Conservation (phyloP, 2,888 invertebrate genomes). For the Meandrusa payeni region DNA sequence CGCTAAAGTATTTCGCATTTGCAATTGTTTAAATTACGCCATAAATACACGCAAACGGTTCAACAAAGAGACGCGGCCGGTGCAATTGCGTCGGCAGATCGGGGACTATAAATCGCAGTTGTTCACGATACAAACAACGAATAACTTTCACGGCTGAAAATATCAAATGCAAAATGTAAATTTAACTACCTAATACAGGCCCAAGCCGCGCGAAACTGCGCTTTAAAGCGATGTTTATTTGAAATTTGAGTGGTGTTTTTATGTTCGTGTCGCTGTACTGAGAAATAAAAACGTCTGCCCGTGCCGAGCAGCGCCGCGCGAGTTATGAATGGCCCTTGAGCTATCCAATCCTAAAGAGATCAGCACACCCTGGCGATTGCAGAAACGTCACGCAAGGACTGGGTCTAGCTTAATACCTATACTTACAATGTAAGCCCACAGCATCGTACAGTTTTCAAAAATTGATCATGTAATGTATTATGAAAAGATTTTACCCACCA, state of each 20-base stretch:
- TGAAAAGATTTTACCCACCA: no score
- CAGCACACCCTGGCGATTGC: conserved; percentile 24
- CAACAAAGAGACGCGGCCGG: conserved; percentile 60
- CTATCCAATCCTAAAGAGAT: conserved; percentile 48
- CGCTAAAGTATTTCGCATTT: conserved; percentile 59
- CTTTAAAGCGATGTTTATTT: conserved; percentile 71
- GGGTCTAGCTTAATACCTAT: no score
- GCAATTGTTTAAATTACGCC: conserved; percentile 64
- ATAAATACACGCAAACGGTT: conserved; percentile 69
- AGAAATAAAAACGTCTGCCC: conserved; percentile 76
- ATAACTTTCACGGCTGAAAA: conserved; percentile 74
- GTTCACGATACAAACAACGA: conserved; percentile 54
- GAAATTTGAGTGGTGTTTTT: conserved; percentile 73
- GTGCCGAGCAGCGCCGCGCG: conserved; percentile 41
- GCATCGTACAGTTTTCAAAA: no score
- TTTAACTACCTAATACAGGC: conserved; percentile 76
- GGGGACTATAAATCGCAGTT: conserved; percentile 56
- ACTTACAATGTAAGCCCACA: no score
- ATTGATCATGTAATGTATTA: no score
- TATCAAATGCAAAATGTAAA: conserved; percentile 78
- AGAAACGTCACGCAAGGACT: conserved; percentile 4
- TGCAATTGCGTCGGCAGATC: conserved; percentile 41
- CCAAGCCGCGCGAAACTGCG: conserved; percentile 59
- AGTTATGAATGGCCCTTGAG: conserved; percentile 74
- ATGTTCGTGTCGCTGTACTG: conserved; percentile 60